Evolutionary conservation across 2,888 invertebrate genomes (phyloP).

Genomic region (Disparrhopalites patrizii): DNA sequence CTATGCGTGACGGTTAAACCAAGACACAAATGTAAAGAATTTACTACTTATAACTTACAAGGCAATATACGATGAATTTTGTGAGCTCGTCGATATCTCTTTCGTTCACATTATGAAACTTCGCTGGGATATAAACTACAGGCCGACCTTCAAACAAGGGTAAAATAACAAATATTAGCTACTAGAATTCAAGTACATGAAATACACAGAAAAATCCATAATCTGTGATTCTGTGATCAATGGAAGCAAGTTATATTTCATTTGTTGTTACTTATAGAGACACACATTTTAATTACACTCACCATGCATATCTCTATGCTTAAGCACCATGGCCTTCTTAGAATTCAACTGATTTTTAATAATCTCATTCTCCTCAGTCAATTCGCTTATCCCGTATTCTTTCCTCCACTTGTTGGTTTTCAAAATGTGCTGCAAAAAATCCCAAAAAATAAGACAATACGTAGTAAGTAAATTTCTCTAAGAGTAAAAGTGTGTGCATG

Average conservation of each 20-base stretch:
- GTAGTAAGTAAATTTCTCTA: neutral
- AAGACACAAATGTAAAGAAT: neutral
- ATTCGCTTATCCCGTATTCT: constrained; percentile 64
- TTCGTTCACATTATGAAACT: constrained; percentile 65
- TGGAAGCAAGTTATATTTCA: neutral
- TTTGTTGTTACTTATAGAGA: no score
- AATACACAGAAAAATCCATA: no score
- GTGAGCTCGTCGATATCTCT: constrained; percentile 72
- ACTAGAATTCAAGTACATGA: no score
- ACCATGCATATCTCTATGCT: constrained; percentile 63
- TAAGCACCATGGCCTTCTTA: constrained; percentile 65
- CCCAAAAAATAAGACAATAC: neutral
- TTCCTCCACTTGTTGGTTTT: constrained; percentile 76
- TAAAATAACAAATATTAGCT: no score
- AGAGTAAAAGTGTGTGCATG: neutral
- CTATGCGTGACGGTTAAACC: no score
- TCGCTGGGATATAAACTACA: constrained; percentile 72
- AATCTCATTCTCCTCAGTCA: constrained; percentile 57
- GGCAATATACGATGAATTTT: constrained; percentile 70
- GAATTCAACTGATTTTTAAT: constrained; percentile 59
- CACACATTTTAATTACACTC: no score
- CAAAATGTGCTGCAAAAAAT: constrained; percentile 60
- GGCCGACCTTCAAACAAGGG: constrained; percentile 70
- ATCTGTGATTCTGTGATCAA: no score
- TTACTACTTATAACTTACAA: constrained; percentile 57